Base-by-base conservation (phyloP, 2,888 invertebrate genomes). In the Drosophila kokeensis region DNA sequence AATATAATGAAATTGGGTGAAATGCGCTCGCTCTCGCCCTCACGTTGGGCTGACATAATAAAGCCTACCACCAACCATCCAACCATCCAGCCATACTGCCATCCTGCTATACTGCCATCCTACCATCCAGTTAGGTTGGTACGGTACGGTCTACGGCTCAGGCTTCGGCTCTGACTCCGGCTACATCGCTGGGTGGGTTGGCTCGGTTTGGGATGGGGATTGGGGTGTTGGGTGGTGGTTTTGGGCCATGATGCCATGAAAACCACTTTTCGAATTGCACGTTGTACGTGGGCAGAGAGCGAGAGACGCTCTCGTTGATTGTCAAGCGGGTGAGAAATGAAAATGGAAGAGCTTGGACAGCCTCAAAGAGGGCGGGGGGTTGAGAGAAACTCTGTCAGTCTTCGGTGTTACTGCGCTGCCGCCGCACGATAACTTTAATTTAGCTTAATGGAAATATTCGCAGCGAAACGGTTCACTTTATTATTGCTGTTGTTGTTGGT, bases 1-100 rank as follows among this genome's bases (percentile, higher is more conserved):
- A 89, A 89, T 84, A 90, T 90, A 90, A 91, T 91, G 89, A 90
- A 90, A 90, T 90, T 90, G 89, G 89, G 89, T 91, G 89, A 90
- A 90, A 90, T 86, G 86, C 78, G 71, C 68, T 71, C 73, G 71
- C 71, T 69, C 73, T 69, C 69, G 32, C 68, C 42, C 60, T 54
- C 62, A 36, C 58, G 59, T 52, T 62, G 78, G 77, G 74, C 91
- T 89, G 89, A 87, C 91, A 91, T 89, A 89, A 91, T 91, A 89
- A 89, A 91, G 83, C 85, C 85, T 89, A 85, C 85, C 80, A 81
- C 73, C 73, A 69, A 21, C 57, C 57, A 34, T 32, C 73, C 73
- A 69, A 21, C 57, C 57, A 34, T 32, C 24, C 21, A 1, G 21
- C n/a, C 21, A 52, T n/a, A 4, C 21, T 4, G 24, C 34, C 34